These are phyloP conservation scores for Eristalinus sepulchralis DNA, from an alignment of 2,888 invertebrate species.

Conservation along the genomic window DNA sequence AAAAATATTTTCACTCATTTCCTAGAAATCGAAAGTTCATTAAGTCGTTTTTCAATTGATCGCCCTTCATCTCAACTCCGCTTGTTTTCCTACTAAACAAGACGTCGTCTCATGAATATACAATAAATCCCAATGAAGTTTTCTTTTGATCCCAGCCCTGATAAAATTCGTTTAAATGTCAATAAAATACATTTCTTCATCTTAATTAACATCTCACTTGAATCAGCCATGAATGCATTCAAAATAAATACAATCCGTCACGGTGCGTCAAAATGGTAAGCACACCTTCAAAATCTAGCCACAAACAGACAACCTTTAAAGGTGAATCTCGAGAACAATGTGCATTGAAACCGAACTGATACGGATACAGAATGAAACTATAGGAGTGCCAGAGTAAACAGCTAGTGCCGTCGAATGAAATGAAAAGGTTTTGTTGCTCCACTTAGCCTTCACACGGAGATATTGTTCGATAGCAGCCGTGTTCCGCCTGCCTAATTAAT, in stretches of 20 bases:
- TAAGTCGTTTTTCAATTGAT: too few species aligned
- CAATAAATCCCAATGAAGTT: not conserved
- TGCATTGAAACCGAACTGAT: constrained; percentile 5
- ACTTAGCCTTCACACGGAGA: not conserved
- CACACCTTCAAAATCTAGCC: not conserved
- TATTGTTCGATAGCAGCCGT: not conserved
- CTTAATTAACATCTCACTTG: not conserved
- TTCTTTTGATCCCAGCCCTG: not conserved
- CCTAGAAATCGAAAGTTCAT: too few species aligned
- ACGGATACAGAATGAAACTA: not conserved
- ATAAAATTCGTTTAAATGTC: not conserved
- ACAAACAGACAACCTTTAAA: constrained; percentile 35
- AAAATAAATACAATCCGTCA: not conserved
- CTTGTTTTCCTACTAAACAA: too few species aligned
- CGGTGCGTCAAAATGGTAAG: not conserved
- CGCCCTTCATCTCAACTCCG: too few species aligned
- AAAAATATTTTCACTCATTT: too few species aligned
- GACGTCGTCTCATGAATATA: too few species aligned
- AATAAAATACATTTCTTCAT: not conserved
- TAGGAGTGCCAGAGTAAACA: constrained; percentile 27
- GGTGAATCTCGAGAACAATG: constrained; percentile 7
- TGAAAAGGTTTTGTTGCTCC: constrained; percentile 9
- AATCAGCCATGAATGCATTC: not conserved
- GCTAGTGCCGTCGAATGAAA: constrained; percentile 8
- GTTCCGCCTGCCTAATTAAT: constrained; percentile 12